Evolutionary conservation across 2,888 invertebrate genomes (phyloP).

Genomic region (Parnassius orleans): DNA sequence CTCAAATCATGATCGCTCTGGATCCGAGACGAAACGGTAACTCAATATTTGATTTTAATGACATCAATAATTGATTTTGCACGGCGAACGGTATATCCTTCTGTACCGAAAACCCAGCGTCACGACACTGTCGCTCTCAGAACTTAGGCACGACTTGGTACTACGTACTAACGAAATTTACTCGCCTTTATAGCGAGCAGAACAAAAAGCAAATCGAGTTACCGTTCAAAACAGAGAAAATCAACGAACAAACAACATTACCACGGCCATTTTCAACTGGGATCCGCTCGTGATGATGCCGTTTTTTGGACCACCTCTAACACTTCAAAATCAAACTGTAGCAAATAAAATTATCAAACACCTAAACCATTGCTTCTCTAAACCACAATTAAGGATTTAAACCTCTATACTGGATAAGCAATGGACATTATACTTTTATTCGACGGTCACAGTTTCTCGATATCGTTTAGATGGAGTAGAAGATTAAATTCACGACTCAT

Average conservation of each 20-base stretch:
- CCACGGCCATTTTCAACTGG: conserved; percentile 73
- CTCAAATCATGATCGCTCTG: conserved; percentile 23
- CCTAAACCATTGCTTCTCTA: conserved; percentile 40
- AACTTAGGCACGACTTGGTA: conserved; percentile 54
- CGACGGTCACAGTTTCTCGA: background rate
- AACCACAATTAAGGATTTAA: background rate
- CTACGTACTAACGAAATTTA: conserved; percentile 72
- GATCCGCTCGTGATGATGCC: conserved; percentile 71
- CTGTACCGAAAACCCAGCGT: conserved; percentile 44
- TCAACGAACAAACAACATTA: conserved; percentile 78
- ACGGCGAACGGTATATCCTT: conserved; percentile 44
- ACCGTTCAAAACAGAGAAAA: conserved; percentile 76
- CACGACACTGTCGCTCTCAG: conserved; percentile 53
- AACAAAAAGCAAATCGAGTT: conserved; percentile 80
- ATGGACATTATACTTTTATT: conserved; percentile 32
- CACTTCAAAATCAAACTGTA: conserved; percentile 3
- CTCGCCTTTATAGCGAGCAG: conserved; percentile 58
- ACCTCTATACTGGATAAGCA: conserved; percentile 31
- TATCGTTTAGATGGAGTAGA: conserved; percentile 28
- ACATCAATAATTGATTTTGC: conserved; percentile 68
- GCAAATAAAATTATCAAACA: background rate
- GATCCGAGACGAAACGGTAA: conserved; percentile 58
- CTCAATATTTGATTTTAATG: conserved; percentile 76
- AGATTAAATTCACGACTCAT: conserved; percentile 71
- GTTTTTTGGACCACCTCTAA: conserved; percentile 59